Evolutionary conservation across 2,888 invertebrate genomes (phyloP).

Genomic region (Cremastinae sp.): DNA sequence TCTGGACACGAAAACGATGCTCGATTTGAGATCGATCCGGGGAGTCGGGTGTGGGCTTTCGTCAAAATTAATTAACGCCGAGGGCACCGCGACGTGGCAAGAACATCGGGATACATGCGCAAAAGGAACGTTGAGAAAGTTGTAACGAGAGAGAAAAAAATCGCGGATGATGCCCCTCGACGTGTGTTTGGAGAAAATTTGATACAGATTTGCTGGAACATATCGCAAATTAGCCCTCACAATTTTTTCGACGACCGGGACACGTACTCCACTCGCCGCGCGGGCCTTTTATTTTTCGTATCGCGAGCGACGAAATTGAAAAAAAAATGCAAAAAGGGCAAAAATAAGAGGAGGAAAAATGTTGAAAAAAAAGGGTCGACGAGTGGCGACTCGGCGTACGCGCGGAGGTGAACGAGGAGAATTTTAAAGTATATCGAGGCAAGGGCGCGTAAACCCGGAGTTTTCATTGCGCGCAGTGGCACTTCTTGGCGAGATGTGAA

Average conservation of each 20-base stretch:
- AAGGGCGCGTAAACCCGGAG: slow-evolving; percentile 64
- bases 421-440: slow-evolving; percentile 36
- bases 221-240: too few relatives aligned
- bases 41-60: slow-evolving; percentile 64
- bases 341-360: too few relatives aligned
- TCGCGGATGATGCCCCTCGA: too few relatives aligned
- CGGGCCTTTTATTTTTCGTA: too few relatives aligned
- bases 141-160: too few relatives aligned
- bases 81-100: slow-evolving; percentile 50
- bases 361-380: too few relatives aligned
- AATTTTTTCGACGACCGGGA: too few relatives aligned
- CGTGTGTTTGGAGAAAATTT: too few relatives aligned
- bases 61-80: slow-evolving; percentile 68
- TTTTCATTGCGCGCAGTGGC: slow-evolving; percentile 73
- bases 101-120: slow-evolving; percentile 13
- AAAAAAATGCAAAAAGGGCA: too few relatives aligned
- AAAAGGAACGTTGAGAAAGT: slow-evolving; percentile 1
- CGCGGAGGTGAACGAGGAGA: background rate
- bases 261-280: too few relatives aligned
- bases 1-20: slow-evolving; percentile 33
- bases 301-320: too few relatives aligned
- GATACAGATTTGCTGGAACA: too few relatives aligned
- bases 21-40: slow-evolving; percentile 60
- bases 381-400: background rate
- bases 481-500: slow-evolving; percentile 40